Base-by-base conservation (phyloP, 2,888 invertebrate species). In the Tenthredo notha region DNA sequence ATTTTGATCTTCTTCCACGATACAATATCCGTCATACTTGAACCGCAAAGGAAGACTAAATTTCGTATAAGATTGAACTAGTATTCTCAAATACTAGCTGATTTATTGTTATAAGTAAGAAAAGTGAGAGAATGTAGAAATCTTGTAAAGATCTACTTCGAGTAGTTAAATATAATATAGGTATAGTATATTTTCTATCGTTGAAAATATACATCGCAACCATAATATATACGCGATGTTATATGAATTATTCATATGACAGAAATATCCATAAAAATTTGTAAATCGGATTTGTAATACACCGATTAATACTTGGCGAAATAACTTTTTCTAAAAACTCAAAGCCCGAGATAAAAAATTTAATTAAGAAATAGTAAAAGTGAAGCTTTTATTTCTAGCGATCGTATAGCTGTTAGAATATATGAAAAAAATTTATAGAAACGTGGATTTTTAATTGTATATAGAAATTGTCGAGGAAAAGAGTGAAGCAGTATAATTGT, bases 211-310 rank as follows among this genome's bases (percentile, higher is more conserved):
- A n/a, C 25, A 2, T 15, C 61, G 10, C 10, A 25, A 1, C 61
- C 61, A 33, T 33, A 67, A 33, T 29, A 67, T 6, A 25, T 54
- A 61, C 61, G 10, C 67, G 67, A 6, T 67, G 33, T 10, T 25
- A 15, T 6, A 10, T 67, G 67, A 67, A 67, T 67, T 29, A 67
- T 67, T 67, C 67, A 67, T 67, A 33, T 33, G 67, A 67, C 67
- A 33, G 18, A 29, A 67, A 67, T 67, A 33, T 33, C 67, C 67
- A 67, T 33, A 33, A 15, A 67, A 33, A 12, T 67, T 67, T 33
- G 33, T 67, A 33, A 67, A 33, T 29, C 29, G 15, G 15, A 33
- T 18, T 18, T 33, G 33, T 67, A 67, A 29, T 67, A 33, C 5
- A 29, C 15, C 29, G 12, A 67, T 33, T 33, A 18, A 67, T 67